Percentiles rank a stretch among this genome's conserved stretches.
Evolutionary conservation across 2,888 invertebrate genomes (phyloP).

Genomic region (Lithophane ornitopus): DNA sequence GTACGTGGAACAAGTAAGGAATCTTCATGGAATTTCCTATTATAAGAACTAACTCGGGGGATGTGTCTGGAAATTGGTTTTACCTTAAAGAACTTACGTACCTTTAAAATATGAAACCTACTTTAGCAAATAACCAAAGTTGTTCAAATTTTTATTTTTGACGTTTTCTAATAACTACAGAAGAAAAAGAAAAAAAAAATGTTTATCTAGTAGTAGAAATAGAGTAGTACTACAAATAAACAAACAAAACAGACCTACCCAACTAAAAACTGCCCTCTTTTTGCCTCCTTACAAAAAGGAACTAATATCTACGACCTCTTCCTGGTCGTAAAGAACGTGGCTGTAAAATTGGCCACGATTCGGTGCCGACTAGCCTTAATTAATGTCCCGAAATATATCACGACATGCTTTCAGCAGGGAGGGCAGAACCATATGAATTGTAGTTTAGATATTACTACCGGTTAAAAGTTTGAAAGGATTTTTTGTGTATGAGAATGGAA

Average conservation of each 20-base stretch:
- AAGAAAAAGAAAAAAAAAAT: background rate
- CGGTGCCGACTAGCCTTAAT: constrained; percentile 61
- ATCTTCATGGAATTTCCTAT: constrained; percentile 30
- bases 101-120: background rate
- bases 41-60: constrained; percentile 10
- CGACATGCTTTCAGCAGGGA: constrained; percentile 51
- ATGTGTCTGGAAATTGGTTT: constrained; percentile 11
- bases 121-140: background rate
- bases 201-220: background rate
- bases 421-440: constrained; percentile 41
- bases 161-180: background rate
- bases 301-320: constrained; percentile 34
- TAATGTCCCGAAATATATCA: constrained; percentile 70
- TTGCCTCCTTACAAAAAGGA: constrained; percentile 15
- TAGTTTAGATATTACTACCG: constrained; percentile 18
- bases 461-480: constrained; percentile 4
- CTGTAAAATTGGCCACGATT: constrained; percentile 62
- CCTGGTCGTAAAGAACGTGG: constrained; percentile 49
- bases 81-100: constrained; percentile 13
- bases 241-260: constrained; percentile 4
- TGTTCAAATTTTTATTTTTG: background rate
- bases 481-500: background rate
- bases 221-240: background rate
- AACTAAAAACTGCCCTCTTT: constrained; percentile 12
- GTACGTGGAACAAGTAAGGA: background rate